These are phyloP conservation scores for Chrysocyon brachyurus DNA, from an alignment of 2,797 vertebrate species.

Conservation along the genomic window DNA sequence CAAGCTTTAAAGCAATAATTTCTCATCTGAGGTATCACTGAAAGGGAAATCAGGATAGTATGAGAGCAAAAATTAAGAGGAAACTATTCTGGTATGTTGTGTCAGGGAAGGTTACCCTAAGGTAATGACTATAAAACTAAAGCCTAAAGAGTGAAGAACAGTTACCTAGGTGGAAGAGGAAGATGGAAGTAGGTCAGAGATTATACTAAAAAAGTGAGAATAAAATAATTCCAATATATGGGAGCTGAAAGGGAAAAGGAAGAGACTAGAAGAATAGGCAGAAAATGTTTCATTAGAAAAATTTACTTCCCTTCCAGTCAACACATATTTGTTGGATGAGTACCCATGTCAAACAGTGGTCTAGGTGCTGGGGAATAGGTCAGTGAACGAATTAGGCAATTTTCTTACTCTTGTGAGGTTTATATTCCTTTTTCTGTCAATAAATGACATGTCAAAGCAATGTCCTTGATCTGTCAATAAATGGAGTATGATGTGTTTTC, in stretches of 20 bases:
- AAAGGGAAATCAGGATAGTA: neutral
- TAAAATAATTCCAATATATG: neutral
- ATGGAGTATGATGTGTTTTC: neutral
- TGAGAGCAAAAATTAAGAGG: neutral
- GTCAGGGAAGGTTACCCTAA: neutral
- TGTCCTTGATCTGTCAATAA: neutral
- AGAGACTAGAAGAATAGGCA: neutral
- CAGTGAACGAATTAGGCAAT: neutral
- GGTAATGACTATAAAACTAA: neutral
- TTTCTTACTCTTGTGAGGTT: neutral
- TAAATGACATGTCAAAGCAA: neutral
- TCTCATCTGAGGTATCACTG: neutral
- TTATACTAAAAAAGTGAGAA: neutral
- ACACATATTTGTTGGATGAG: neutral
- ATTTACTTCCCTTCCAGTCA: conserved; percentile 5
- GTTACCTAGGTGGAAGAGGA: neutral
- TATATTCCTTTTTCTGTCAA: neutral
- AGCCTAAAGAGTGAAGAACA: neutral
- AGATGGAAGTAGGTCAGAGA: neutral
- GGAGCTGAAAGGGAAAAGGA: neutral
- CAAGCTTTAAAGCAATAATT: neutral
- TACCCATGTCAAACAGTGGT: neutral
- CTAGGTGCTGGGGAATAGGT: neutral
- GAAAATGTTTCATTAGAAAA: conserved; percentile 22
- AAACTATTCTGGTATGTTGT: neutral